Percentiles rank a stretch among this genome's conserved stretches.
These are phyloP conservation scores for Octopus sinensis DNA, from an alignment of 1,140 invertebrate genomes.

Conservation along the genomic window DNA sequence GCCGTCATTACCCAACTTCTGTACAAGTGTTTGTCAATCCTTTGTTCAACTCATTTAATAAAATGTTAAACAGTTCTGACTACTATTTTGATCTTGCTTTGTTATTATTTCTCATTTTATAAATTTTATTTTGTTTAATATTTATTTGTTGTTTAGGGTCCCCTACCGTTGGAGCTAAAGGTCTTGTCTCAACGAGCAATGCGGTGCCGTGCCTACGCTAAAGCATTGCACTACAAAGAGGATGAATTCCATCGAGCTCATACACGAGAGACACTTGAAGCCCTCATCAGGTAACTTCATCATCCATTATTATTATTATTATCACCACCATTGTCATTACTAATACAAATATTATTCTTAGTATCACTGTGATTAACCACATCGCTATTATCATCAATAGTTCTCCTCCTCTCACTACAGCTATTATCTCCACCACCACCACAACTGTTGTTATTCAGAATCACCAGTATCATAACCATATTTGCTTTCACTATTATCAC, in stretches of 20 bases:
- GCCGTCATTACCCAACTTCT: too few relatives aligned
- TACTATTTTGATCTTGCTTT: neutral
- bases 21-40: neutral
- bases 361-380: too few relatives aligned
- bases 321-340: too few relatives aligned
- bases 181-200: conserved; percentile 66
- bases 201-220: conserved; percentile 79
- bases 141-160: conserved; percentile 64
- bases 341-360: too few relatives aligned
- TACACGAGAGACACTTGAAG: conserved; percentile 83
- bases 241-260: conserved; percentile 79
- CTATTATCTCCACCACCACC: too few relatives aligned
- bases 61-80: neutral
- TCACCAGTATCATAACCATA: too few relatives aligned
- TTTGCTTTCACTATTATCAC: too few relatives aligned
- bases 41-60: neutral
- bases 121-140: conserved; percentile 2
- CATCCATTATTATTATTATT: too few relatives aligned
- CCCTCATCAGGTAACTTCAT: conserved; percentile 70
- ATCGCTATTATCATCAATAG: too few relatives aligned
- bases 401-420: too few relatives aligned
- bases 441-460: too few relatives aligned
- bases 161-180: conserved; percentile 82
- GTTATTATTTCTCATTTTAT: conserved; percentile 10
- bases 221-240: conserved; percentile 98